Evolutionary conservation across 2,113 vertebrate species (phyloP).

Genomic region (Plestiodon gilberti): DNA sequence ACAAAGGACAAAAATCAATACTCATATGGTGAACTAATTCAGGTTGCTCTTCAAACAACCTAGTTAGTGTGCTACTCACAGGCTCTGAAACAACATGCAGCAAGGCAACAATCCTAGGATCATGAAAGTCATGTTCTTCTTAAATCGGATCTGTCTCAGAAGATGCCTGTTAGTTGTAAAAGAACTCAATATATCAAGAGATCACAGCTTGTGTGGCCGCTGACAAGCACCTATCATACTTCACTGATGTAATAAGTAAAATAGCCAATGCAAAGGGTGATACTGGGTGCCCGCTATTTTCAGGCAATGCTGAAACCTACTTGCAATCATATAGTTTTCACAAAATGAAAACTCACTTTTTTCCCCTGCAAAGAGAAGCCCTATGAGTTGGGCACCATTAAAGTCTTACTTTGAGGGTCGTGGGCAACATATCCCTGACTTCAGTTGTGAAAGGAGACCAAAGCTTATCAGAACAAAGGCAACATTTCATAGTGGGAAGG

Average conservation of each 20-base stretch:
- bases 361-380: neutral
- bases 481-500: neutral
- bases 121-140: constrained; percentile 39
- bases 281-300: neutral
- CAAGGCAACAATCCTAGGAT: constrained; percentile 41
- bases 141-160: constrained; percentile 42
- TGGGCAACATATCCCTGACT: too few relatives aligned
- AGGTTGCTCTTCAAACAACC: constrained; percentile 53
- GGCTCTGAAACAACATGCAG: constrained; percentile 41
- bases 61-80: constrained; percentile 50
- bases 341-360: neutral
- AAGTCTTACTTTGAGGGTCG: too few relatives aligned
- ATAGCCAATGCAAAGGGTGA: neutral
- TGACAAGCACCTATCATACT: constrained; percentile 35
- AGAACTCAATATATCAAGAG: constrained; percentile 22
- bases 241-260: neutral
- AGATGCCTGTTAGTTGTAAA: constrained; percentile 21
- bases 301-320: neutral
- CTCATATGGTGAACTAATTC: constrained; percentile 53
- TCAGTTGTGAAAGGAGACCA: neutral
- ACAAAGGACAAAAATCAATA: constrained; percentile 70
- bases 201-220: constrained; percentile 50
- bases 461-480: neutral
- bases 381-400: neutral
- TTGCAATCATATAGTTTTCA: constrained; percentile 23